Evolutionary conservation across 2,888 invertebrate species (phyloP).

Genomic region (Netelia virgata): DNA sequence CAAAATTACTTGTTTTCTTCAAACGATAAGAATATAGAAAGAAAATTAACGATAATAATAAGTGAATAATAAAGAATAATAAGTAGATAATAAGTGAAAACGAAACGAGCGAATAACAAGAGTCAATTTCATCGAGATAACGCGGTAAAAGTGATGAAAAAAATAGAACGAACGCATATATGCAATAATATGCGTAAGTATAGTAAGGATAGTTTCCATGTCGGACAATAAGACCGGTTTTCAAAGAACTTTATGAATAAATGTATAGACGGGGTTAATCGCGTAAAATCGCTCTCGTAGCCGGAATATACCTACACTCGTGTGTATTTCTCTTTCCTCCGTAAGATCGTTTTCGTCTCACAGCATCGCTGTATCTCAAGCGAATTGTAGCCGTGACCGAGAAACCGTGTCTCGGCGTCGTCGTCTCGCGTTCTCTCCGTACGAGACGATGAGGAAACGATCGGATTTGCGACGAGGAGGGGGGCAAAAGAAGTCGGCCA

Average conservation of each 20-base stretch:
- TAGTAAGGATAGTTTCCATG: slow-evolving; percentile 19
- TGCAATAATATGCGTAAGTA: slow-evolving; percentile 22
- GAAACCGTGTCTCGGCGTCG: slow-evolving; percentile 75
- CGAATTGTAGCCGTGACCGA: slow-evolving; percentile 80
- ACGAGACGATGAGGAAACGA: slow-evolving; percentile 68
- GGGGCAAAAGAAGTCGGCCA: slow-evolving; percentile 77
- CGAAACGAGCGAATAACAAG: too few relatives aligned
- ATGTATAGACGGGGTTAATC: background rate
- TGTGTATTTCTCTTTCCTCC: slow-evolving; percentile 12
- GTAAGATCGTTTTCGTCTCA: slow-evolving; percentile 7
- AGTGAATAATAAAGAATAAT: too few relatives aligned
- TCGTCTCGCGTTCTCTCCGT: slow-evolving; percentile 14
- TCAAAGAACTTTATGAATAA: background rate
- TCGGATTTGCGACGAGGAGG: slow-evolving; percentile 53
- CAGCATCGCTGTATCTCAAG: slow-evolving; percentile 14
- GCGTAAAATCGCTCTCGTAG: background rate
- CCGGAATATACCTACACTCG: background rate
- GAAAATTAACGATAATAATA: too few relatives aligned
- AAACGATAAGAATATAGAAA: too few relatives aligned
- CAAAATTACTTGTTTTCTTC: too few relatives aligned
- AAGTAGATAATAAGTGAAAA: too few relatives aligned
- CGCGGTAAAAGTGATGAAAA: slow-evolving; percentile 3
- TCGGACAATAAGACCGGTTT: slow-evolving; percentile 24
- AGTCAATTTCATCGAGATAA: too few relatives aligned
- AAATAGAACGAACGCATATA: slow-evolving; percentile 7